A percentile compares a stretch with the other conserved stretches of the same genome.
These are phyloP conservation scores for Eulemur rufifrons DNA, from an alignment of 2,113 vertebrate species.

Conservation along the genomic window DNA sequence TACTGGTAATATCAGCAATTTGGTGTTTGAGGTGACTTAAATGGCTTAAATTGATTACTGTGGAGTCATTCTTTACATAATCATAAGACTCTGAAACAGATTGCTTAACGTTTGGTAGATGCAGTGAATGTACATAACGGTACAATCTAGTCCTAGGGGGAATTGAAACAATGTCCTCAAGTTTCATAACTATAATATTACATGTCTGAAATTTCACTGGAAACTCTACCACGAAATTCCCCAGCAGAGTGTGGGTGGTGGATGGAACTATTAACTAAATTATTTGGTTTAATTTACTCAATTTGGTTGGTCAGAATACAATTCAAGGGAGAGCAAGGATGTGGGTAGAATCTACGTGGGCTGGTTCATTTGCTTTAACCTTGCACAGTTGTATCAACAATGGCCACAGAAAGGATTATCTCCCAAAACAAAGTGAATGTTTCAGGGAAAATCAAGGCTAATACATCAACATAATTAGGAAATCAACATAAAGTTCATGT, in stretches of 20 bases:
- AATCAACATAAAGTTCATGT: slow-evolving; percentile 35
- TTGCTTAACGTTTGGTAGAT: neutral
- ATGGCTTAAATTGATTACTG: neutral
- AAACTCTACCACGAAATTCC: neutral
- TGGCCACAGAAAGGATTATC: neutral
- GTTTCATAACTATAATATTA: neutral
- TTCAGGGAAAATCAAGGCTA: slow-evolving; percentile 14
- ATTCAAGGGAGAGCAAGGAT: neutral
- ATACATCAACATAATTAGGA: slow-evolving; percentile 18
- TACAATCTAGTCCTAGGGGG: neutral
- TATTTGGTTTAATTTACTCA: slow-evolving; percentile 10
- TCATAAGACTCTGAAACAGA: neutral
- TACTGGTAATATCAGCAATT: neutral
- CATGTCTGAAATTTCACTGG: slow-evolving; percentile 22
- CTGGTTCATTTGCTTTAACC: slow-evolving; percentile 47
- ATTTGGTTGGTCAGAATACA: neutral
- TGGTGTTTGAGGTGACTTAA: neutral
- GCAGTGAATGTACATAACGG: neutral
- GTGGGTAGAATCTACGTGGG: neutral
- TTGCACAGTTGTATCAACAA: slow-evolving; percentile 50
- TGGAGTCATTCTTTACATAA: neutral
- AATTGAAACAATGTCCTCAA: neutral
- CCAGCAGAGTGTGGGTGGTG: neutral
- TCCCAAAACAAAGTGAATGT: neutral
- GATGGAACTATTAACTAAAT: neutral